phyloP scores from a whole-genome alignment of 2,797 vertebrate species.

The Sebastes iracundus region DNA sequence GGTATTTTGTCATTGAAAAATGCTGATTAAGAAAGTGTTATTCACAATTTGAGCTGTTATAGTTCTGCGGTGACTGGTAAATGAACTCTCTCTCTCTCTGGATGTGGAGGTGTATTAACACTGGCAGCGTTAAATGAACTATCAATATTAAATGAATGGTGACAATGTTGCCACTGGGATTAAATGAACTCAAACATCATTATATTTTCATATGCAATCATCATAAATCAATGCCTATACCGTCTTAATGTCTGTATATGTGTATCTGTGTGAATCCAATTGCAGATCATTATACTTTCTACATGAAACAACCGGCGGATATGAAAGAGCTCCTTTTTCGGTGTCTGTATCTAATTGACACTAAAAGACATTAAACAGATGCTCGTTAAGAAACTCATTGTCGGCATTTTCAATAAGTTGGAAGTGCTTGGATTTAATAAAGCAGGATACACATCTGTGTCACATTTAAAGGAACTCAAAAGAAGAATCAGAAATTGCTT shows the following conservation, averaged over 20 bases:
- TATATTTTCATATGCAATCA: not conserved
- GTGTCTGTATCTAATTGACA: not conserved
- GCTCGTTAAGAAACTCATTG: not conserved
- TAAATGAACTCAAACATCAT: not conserved
- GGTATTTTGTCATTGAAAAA: not conserved
- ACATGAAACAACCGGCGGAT: not conserved
- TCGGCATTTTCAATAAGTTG: not conserved
- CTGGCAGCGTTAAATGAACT: not conserved
- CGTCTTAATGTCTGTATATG: not conserved
- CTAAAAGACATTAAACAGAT: not conserved
- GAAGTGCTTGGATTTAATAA: not conserved
- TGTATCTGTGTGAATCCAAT: not conserved
- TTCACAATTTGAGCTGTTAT: not conserved
- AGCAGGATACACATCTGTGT: not conserved
- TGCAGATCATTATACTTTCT: not conserved
- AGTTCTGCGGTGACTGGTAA: not conserved
- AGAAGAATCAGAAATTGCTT: too few relatives aligned
- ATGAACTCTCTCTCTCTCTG: not conserved
- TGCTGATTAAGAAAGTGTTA: not conserved
- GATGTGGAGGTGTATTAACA: not conserved
- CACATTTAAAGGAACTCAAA: not conserved
- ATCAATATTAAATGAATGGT: not conserved
- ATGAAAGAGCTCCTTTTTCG: not conserved
- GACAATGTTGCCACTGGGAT: not conserved
- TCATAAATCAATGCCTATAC: not conserved